Evolutionary conservation across 2,888 invertebrate species (phyloP).

Genomic region (Lithophane ornitopus): DNA sequence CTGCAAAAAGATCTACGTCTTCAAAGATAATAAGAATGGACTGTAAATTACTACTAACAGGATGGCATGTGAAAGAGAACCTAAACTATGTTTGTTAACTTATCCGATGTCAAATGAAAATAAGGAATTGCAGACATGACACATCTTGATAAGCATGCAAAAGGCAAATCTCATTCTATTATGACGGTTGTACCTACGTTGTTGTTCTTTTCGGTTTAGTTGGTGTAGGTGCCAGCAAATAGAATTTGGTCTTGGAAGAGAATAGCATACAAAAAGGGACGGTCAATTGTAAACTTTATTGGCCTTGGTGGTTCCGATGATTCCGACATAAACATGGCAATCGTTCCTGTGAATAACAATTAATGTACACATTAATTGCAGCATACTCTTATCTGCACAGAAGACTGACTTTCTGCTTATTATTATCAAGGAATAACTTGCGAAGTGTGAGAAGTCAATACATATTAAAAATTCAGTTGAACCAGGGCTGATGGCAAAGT

Average conservation of each 20-base stretch:
- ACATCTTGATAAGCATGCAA: conserved; percentile 33
- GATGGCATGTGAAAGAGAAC: too few relatives aligned
- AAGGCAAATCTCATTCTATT: conserved; percentile 26
- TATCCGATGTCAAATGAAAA: conserved; percentile 7
- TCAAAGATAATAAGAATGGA: conserved; percentile 71
- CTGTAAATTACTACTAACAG: too few relatives aligned
- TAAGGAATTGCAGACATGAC: background rate
- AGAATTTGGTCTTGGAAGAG: conserved; percentile 59
- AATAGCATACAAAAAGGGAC: conserved; percentile 57
- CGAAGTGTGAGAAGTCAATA: too few relatives aligned
- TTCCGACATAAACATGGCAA: conserved; percentile 20
- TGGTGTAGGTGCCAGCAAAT: conserved; percentile 59
- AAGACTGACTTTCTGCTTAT: too few relatives aligned
- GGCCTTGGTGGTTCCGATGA: conserved; percentile 29
- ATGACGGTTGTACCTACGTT: conserved; percentile 28
- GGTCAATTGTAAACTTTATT: conserved; percentile 56
- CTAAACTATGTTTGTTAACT: too few relatives aligned
- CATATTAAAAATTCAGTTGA: too few relatives aligned
- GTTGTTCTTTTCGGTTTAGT: conserved; percentile 29
- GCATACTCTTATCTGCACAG: too few relatives aligned
- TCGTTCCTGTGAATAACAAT: conserved; percentile 34
- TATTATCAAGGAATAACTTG: too few relatives aligned
- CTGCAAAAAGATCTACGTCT: conserved; percentile 72
- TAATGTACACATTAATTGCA: background rate
- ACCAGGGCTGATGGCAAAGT: too few relatives aligned